phyloP scores from a whole-genome alignment of 2,888 invertebrate genomes.

The Sarcophaga subvicina region DNA sequence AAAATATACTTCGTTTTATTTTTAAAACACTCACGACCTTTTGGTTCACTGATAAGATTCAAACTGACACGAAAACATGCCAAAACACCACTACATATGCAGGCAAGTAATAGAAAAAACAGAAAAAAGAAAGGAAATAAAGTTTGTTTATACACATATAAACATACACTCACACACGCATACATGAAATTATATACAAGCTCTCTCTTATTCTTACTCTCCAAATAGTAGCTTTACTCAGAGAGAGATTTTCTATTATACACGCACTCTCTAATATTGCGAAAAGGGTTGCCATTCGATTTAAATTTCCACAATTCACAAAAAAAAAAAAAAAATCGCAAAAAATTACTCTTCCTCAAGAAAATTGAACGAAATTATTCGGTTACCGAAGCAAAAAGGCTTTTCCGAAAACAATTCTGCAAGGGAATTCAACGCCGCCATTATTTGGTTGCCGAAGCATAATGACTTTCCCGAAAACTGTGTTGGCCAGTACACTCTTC shows the following conservation, averaged over 20 bases:
- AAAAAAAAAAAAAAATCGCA: too few species aligned
- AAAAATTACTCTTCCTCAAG: too few species aligned
- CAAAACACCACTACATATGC: conserved; percentile 29
- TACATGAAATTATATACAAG: not conserved
- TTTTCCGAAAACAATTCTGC: too few species aligned
- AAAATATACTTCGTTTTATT: conserved; percentile 22
- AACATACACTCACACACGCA: conserved; percentile 1
- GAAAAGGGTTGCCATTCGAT: too few species aligned
- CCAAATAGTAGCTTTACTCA: not conserved
- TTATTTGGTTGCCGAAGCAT: too few species aligned
- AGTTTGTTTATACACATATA: conserved; percentile 41
- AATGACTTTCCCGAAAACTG: too few species aligned
- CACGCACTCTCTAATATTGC: not conserved
- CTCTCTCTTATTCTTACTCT: not conserved
- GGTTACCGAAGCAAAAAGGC: too few species aligned
- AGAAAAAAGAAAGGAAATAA: conserved; percentile 1
- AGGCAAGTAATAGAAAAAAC: not conserved
- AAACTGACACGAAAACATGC: conserved; percentile 76
- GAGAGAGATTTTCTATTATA: conserved; percentile 1
- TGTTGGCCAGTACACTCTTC: too few species aligned
- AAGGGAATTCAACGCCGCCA: too few species aligned
- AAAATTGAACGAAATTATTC: too few species aligned
- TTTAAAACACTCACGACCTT: conserved; percentile 72
- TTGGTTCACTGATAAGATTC: conserved; percentile 75
- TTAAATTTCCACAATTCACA: too few species aligned